A percentile compares a stretch with the other conserved stretches of the same genome.
Conservation (phyloP, 37 sponge, comb jelly and placozoan species). For the Spongia lamella region DNA sequence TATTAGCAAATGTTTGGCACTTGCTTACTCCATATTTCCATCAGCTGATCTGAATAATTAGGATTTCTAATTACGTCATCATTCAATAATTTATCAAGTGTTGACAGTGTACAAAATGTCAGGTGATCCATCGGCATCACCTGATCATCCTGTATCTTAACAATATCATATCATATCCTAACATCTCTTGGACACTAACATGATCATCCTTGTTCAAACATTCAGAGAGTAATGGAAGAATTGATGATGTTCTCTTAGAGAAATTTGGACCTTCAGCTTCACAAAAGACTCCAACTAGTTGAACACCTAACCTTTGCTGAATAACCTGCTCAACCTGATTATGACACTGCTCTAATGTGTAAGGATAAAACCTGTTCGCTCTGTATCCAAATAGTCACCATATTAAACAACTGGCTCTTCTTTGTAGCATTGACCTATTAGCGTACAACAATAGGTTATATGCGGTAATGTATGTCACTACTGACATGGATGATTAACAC, state of each 20-base stretch:
- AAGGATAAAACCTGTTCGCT: background rate
- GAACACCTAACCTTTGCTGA: constrained; percentile 66
- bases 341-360: background rate
- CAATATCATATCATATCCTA: background rate
- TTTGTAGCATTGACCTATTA: constrained; percentile 30
- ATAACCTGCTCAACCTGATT: constrained; percentile 43
- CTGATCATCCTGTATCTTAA: background rate
- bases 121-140: constrained; percentile 40
- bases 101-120: constrained; percentile 49
- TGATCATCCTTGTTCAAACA: constrained; percentile 16
- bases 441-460: background rate
- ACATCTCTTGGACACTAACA: background rate
- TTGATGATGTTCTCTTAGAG: constrained; percentile 31
- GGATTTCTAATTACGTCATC: constrained; percentile 28
- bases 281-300: constrained; percentile 53
- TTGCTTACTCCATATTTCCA: constrained; percentile 45
- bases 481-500: constrained; percentile 59
- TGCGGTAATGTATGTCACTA: background rate
- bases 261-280: constrained; percentile 62
- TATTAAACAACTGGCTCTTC: constrained; percentile 11
- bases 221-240: constrained; percentile 62
- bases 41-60: constrained; percentile 9
- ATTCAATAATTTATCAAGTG: constrained; percentile 48
- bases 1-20: background rate
- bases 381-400: constrained; percentile 27